Conservation (phyloP, 2,113 vertebrate genomes). For the Periophthalmus modestus region DNA sequence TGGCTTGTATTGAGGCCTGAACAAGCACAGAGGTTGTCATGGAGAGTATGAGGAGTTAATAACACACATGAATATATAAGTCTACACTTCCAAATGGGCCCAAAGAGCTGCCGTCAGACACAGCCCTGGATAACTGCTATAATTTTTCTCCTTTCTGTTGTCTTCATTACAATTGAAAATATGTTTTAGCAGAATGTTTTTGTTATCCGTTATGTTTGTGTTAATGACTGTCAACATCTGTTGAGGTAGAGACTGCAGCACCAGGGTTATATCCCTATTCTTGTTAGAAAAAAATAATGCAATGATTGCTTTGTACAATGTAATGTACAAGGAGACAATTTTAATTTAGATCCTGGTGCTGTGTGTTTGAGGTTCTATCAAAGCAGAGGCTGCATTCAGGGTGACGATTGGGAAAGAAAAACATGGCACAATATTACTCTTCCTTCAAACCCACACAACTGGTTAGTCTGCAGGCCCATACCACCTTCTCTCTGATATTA, state of each 20-base stretch:
- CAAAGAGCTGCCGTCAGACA: conserved; percentile 78
- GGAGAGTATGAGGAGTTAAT: conserved; percentile 73
- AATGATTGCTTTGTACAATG: conserved; percentile 23
- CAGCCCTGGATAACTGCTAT: conserved; percentile 70
- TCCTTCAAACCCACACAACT: conserved; percentile 55
- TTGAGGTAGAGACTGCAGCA: conserved; percentile 35
- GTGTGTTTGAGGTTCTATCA: conserved; percentile 41
- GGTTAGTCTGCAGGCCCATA: conserved; percentile 61
- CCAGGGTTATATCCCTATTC: conserved; percentile 38
- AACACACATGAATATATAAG: conserved; percentile 75
- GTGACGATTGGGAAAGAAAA: conserved; percentile 49
- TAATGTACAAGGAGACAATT: conserved; percentile 34
- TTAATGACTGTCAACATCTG: conserved; percentile 50
- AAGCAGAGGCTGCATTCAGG: conserved; percentile 55
- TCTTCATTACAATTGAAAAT: conserved; percentile 47
- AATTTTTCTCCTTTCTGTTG: conserved; percentile 62
- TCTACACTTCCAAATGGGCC: conserved; percentile 76
- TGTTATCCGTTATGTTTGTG: conserved; percentile 25
- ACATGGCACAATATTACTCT: conserved; percentile 44
- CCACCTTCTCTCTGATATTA: conserved; percentile 53
- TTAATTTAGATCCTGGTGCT: conserved; percentile 65
- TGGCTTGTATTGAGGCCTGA: conserved; percentile 88
- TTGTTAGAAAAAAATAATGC: conserved; percentile 34
- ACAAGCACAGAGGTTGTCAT: conserved; percentile 63
- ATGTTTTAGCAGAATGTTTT: conserved; percentile 64